Conservation (phyloP, 1,140 invertebrate genomes). For the Matsumurasca onukii region DNA sequence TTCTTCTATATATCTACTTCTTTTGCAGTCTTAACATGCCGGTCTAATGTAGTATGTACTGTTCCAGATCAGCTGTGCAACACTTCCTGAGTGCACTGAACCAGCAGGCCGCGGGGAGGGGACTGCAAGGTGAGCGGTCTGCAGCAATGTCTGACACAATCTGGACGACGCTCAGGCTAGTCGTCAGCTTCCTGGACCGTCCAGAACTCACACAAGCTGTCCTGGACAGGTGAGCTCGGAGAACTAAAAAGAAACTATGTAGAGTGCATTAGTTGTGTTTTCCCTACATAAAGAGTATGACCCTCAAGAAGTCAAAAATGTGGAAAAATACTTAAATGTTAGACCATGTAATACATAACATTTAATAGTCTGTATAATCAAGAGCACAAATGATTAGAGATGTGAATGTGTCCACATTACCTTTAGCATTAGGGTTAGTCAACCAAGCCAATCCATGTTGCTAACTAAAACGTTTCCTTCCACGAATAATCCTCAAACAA, state of each 20-base stretch:
- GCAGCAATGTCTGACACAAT: constrained; percentile 85
- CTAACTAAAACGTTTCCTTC: no score
- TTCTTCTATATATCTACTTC: no score
- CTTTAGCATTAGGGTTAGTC: background rate
- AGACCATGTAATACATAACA: background rate
- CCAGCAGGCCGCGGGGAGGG: constrained; percentile 81
- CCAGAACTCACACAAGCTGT: constrained; percentile 74
- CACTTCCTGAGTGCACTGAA: constrained; percentile 93
- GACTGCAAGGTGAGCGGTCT: constrained; percentile 48
- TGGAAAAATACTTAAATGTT: background rate
- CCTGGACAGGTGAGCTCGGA: constrained; percentile 60
- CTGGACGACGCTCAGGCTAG: constrained; percentile 85
- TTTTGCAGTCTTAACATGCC: no score
- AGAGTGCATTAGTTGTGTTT: no score
- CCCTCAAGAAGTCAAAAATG: background rate
- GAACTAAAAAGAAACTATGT: constrained; percentile 8
- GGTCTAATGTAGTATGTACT: no score
- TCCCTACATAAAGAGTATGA: constrained; percentile 18
- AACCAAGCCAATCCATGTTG: no score
- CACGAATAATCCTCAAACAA: no score
- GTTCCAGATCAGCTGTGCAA: constrained; percentile 85
- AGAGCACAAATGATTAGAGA: background rate
- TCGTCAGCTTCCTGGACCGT: constrained; percentile 86
- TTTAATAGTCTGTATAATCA: background rate
- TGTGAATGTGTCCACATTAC: background rate